These are phyloP conservation scores for Rhingia campestris DNA, from an alignment of 2,888 invertebrate genomes.

Conservation along the genomic window DNA sequence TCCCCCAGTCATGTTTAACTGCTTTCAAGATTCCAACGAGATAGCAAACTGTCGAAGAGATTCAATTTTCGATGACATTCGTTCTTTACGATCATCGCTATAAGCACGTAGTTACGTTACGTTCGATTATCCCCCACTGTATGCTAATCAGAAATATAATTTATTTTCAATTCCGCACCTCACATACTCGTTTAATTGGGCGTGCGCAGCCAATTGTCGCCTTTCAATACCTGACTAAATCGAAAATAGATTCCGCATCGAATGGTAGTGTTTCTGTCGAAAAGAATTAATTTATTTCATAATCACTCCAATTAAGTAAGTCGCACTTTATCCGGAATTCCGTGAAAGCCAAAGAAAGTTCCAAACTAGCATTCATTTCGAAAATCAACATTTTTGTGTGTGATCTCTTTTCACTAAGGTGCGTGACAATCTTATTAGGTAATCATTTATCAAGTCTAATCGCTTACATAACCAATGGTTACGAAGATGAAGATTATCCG, in stretches of 20 bases:
- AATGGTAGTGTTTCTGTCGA: slow-evolving; percentile 1
- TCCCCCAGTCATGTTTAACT: slow-evolving; percentile 8
- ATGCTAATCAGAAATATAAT: slow-evolving; percentile 38
- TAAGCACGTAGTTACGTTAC: slow-evolving; percentile 9
- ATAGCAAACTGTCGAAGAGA: slow-evolving; percentile 12
- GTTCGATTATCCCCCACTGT: slow-evolving; percentile 31
- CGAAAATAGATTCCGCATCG: not conserved
- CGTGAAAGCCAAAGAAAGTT: slow-evolving; percentile 28
- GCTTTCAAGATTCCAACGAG: not conserved
- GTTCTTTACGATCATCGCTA: not conserved
- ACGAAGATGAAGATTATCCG: slow-evolving; percentile 12
- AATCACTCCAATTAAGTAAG: not conserved
- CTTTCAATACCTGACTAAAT: slow-evolving; percentile 5
- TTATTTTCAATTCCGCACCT: slow-evolving; percentile 1
- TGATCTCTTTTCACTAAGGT: not conserved
- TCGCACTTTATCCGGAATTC: not conserved
- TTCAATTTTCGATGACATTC: slow-evolving; percentile 14
- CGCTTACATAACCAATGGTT: slow-evolving; percentile 28
- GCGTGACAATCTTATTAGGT: slow-evolving; percentile 17
- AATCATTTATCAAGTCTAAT: slow-evolving; percentile 15
- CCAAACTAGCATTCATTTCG: not conserved
- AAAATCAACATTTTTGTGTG: slow-evolving; percentile 3
- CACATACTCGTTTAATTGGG: not conserved
- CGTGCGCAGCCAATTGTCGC: slow-evolving; percentile 8
- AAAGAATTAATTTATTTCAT: not conserved